These are phyloP conservation scores for Euphysa ruthae DNA, from an alignment of 30 jellyfish, hydroid and myxozoan species.

Conservation along the genomic window DNA sequence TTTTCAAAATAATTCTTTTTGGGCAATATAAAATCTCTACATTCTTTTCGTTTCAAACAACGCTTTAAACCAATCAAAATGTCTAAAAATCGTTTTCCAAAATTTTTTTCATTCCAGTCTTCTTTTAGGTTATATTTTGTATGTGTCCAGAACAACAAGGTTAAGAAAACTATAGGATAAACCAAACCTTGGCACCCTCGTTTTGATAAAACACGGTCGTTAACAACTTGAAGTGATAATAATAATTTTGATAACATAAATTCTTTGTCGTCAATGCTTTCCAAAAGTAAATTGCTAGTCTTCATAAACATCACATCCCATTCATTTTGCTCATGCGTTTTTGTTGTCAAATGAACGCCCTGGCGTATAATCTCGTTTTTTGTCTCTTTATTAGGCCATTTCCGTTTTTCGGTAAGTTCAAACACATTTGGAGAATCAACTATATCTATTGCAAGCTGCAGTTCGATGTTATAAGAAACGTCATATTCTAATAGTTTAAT, in stretches of 20 bases:
- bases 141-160: constrained; percentile 72
- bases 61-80: constrained; percentile 64
- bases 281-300: constrained; percentile 54
- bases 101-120: constrained; percentile 52
- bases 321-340: constrained; percentile 12
- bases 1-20: constrained; percentile 40
- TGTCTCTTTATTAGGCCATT: constrained; percentile 56
- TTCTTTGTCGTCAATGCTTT: constrained; percentile 47
- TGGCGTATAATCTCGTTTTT: constrained; percentile 27
- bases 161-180: constrained; percentile 55
- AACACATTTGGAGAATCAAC: constrained; percentile 40
- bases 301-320: constrained; percentile 72
- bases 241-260: constrained; percentile 47
- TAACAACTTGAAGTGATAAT: constrained; percentile 58
- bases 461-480: constrained; percentile 34
- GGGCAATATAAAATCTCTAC: constrained; percentile 76
- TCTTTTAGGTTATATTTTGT: constrained; percentile 38
- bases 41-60: constrained; percentile 59
- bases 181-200: constrained; percentile 39
- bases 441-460: constrained; percentile 50
- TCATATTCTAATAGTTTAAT: constrained; percentile 33
- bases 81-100: constrained; percentile 71
- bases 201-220: constrained; percentile 47
- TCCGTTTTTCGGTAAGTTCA: constrained; percentile 23
- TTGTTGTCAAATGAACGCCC: constrained; percentile 78